These are phyloP conservation scores for Epizoanthus stellaris DNA, from an alignment of 92 coral and sea anemone species.

Conservation along the genomic window DNA sequence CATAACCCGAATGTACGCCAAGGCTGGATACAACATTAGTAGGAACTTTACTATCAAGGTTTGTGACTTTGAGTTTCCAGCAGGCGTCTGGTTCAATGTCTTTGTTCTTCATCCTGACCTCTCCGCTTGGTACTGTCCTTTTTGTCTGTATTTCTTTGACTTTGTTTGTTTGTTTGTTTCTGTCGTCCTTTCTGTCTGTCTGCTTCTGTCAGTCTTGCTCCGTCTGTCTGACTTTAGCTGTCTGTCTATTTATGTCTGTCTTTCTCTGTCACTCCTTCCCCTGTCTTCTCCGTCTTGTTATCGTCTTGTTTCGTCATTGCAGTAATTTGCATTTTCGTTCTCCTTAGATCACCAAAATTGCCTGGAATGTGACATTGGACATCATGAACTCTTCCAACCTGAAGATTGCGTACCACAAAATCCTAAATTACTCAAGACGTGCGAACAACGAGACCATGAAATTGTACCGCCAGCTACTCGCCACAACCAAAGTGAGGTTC, in stretches of 20 bases:
- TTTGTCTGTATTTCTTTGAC: no score
- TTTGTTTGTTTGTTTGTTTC: no score
- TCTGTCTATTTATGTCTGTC: no score
- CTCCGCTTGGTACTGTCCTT: no score
- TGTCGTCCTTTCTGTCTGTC: no score
- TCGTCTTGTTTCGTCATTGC: no score
- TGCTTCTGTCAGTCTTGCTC: no score
- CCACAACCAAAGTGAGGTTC: slow-evolving; percentile 49
- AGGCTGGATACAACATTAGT: slow-evolving; percentile 51
- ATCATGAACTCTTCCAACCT: slow-evolving; percentile 71
- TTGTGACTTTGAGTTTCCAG: neutral
- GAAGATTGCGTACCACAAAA: slow-evolving; percentile 54
- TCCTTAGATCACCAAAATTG: slow-evolving; percentile 34
- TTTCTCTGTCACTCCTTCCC: no score
- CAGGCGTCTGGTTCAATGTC: no score
- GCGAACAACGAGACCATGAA: slow-evolving; percentile 61
- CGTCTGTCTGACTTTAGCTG: no score
- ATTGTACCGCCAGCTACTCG: slow-evolving; percentile 55
- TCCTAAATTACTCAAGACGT: slow-evolving; percentile 56
- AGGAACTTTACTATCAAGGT: slow-evolving; percentile 70
- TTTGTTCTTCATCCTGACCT: no score
- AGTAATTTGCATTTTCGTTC: neutral
- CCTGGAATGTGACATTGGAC: slow-evolving; percentile 61
- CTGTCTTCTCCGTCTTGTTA: no score
- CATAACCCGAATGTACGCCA: slow-evolving; percentile 59